Evolutionary conservation across 2,797 vertebrate genomes (phyloP), one percentile per base, ranked within the genome.

Genomic region (Ammospiza maritima): DNA sequence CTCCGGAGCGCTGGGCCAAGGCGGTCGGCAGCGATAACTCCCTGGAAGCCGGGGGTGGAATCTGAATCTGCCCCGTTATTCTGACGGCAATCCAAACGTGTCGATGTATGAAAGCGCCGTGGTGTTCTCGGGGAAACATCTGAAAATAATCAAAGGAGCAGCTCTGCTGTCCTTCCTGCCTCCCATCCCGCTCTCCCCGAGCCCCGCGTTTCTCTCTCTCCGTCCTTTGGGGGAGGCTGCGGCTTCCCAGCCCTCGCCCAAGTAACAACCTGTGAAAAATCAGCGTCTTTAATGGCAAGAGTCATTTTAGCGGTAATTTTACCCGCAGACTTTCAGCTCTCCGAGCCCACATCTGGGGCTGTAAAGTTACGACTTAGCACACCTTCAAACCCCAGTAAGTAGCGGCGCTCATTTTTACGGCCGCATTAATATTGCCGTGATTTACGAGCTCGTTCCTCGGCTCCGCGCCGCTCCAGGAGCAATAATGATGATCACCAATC

Each of bases 81-180:
- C 70, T 83, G 83, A 78, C 54, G 87, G 29, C 57, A 11, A 25
- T 80, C 92, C 93, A 79, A 85, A 84, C 0, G 75, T 44, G 91
- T 27, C 11, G 87, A 47, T 72, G 69, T 30, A 7, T 34, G 54
- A 88, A 93, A 94, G 91, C 40, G 3, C 81, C 18, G 92, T 10
- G 53, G 88, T 77, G 90, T 64, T 74, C 82, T 50, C 11, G 21
- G 79, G 51, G 36, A 83, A 90, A 85, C 96, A 96, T 94, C 92
- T 96, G 91, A 90, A 95, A 94, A 67, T 40, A 56, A 96, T 97
- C 21, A 93, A 42, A 89, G 61, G 82, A 93, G 94, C 9, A 69
- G 93, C 89, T 71, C 85, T 23, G 21, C 78, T 71, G 91, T 93
- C 95, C 92, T 92, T 82, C 87, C 93, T 53, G 89, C 86, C 57